A percentile compares a stretch with the other conserved stretches of the same genome.
Evolutionary conservation across 2,113 vertebrate genomes (phyloP).

Genomic region (Protobothrops flavoviridis): DNA sequence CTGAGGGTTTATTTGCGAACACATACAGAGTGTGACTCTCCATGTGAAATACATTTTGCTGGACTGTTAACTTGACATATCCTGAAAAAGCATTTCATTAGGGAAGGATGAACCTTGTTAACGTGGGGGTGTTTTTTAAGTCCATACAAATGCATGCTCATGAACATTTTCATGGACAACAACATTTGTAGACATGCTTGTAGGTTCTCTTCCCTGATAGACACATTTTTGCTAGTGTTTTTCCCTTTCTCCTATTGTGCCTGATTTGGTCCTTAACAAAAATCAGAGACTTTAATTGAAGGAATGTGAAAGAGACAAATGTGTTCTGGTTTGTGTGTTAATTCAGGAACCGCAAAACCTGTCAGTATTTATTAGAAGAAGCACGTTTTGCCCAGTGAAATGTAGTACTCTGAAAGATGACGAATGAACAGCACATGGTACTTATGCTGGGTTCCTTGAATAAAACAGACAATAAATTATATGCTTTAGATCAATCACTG

Average conservation of each 20-base stretch:
- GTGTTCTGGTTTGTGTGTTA: not conserved
- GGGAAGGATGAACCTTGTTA: not conserved
- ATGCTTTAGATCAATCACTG: conserved; percentile 25
- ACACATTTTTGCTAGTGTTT: not conserved
- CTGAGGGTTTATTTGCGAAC: conserved; percentile 3
- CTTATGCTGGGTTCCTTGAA: conserved; percentile 19
- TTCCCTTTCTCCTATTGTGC: not conserved
- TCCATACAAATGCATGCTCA: not conserved
- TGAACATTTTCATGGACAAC: not conserved
- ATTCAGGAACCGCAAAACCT: not conserved
- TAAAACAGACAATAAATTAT: conserved; percentile 45
- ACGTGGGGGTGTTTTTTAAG: not conserved
- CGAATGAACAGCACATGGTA: conserved; percentile 40
- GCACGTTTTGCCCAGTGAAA: conserved; percentile 47
- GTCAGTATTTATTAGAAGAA: not conserved
- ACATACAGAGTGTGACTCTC: conserved; percentile 32
- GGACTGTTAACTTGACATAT: conserved; percentile 8
- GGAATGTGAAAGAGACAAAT: not conserved
- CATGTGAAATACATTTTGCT: conserved; percentile 45
- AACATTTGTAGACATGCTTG: not conserved
- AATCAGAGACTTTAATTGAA: not conserved
- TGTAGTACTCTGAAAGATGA: conserved; percentile 42
- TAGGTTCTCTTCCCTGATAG: not conserved
- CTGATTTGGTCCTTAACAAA: not conserved
- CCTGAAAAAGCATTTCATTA: conserved; percentile 14